A percentile compares a stretch with the other conserved stretches of the same genome.
phyloP scores from a whole-genome alignment of 2,888 invertebrate species.

The Dexiosoma caninum region DNA sequence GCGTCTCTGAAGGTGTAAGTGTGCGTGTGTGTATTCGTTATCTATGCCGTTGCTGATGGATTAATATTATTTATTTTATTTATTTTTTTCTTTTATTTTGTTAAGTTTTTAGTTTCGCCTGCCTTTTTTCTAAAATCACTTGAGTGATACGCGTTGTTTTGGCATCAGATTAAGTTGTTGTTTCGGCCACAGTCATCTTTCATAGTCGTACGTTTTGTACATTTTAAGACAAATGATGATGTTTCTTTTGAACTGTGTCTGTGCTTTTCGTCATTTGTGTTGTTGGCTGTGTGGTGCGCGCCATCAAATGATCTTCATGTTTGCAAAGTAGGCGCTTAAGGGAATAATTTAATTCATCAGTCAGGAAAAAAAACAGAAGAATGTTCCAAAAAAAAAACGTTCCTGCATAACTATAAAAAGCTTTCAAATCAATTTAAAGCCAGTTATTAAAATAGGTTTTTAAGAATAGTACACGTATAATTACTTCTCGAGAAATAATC shows the following conservation, averaged over 20 bases:
- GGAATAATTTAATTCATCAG: conserved; percentile 43
- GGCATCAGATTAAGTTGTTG: conserved; percentile 63
- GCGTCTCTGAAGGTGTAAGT: conserved; percentile 16
- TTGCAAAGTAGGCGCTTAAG: conserved; percentile 51
- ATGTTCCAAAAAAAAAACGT: not conserved
- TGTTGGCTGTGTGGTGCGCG: not conserved
- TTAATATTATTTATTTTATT: conserved; percentile 25
- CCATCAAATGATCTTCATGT: conserved; percentile 15
- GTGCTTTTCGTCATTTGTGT: not conserved
- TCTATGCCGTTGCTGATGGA: conserved; percentile 33
- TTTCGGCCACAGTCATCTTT: conserved; percentile 17
- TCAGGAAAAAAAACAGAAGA: not conserved
- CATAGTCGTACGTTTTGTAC: conserved; percentile 40
- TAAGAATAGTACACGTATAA: conserved; percentile 11
- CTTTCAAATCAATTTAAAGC: conserved; percentile 59
- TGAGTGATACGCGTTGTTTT: conserved; percentile 55
- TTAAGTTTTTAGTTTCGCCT: no score
- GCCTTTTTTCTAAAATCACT: no score
- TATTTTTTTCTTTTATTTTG: no score
- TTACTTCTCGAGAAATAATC: conserved; percentile 43
- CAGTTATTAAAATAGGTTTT: conserved; percentile 53
- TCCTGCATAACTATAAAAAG: not conserved
- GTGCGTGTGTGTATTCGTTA: no score
- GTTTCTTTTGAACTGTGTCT: conserved; percentile 52
- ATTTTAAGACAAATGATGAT: conserved; percentile 63